Base-by-base conservation (phyloP, 2,888 invertebrate species). In the Harpalus rubripes region DNA sequence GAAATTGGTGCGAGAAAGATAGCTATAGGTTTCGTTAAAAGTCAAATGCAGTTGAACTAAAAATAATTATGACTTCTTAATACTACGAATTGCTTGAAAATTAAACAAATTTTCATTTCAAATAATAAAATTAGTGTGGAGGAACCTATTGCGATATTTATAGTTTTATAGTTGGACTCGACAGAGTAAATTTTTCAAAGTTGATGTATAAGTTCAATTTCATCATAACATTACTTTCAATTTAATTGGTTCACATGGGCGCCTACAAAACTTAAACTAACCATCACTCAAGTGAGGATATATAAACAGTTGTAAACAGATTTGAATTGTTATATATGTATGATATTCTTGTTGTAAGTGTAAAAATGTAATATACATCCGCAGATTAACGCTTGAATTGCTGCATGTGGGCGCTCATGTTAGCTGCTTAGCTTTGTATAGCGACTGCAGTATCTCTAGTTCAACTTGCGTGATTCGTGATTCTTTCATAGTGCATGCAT, bases 341-440 rank as follows among this genome's bases (percentile, higher is more conserved):
- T 78, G 58, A 78, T 78, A 78, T 58, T 78, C 78, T 78, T 26
- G 32, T 78, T 78, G 16, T 78, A 78, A 78, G 76, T 78, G 78
- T 78, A 78, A 78, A 78, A 78, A 78, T 78, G 78, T 78, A 78
- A 78, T 78, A 78, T 78, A 78, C 78, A 74, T 44, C 72, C 52
- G 72, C 41, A 44, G 58, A 58, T 26, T 32, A 78, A 56, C 16
- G 58, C 58, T 78, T 78, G 58, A 78, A 58, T 58, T 26, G 56
- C 58, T 26, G 78, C 58, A 22, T 78, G 78, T 78, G 58, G 78
- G 78, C 78, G 78, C 58, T 44, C 58, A 78, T 78, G 78, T 78
- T 78, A 58, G 32, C 58, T 58, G 78, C 78, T 74, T 74, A 74
- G 74, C 74, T 58, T 78, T 74, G 72, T 74, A 74, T 44, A 74